Conservation (phyloP, 2,113 vertebrate genomes). For the Phodopus roborovskii region DNA sequence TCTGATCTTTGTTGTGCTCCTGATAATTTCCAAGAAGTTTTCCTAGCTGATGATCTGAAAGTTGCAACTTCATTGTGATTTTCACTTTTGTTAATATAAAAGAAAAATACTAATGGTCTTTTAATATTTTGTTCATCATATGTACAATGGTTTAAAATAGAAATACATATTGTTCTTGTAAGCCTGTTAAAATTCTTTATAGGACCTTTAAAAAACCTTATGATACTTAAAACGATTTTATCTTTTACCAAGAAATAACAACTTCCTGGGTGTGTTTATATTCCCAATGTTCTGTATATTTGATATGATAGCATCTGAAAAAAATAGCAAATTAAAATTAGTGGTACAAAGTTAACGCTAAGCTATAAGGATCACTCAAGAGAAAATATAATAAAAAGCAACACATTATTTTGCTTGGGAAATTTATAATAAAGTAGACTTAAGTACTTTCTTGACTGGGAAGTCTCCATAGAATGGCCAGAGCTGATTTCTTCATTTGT, state of each 20-base stretch:
- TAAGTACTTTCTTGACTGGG: neutral
- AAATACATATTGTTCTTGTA: neutral
- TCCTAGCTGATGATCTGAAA: neutral
- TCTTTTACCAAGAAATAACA: neutral
- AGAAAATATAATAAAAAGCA: constrained; percentile 4
- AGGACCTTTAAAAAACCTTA: neutral
- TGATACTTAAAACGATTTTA: neutral
- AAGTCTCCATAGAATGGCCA: neutral
- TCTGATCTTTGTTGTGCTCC: constrained; percentile 16
- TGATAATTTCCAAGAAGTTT: constrained; percentile 24
- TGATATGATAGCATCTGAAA: neutral
- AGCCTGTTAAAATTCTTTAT: neutral
- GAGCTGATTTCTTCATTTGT: neutral
- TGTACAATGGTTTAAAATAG: neutral
- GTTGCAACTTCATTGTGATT: neutral
- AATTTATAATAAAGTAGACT: neutral
- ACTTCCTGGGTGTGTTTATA: neutral
- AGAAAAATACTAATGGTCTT: neutral
- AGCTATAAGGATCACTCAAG: neutral
- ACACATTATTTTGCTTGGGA: neutral
- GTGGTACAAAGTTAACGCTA: neutral
- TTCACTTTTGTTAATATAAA: constrained; percentile 4
- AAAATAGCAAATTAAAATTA: neutral
- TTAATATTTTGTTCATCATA: neutral
- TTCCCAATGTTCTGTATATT: neutral